Evolutionary conservation across 2,888 invertebrate species (phyloP).

Genomic region (Eristalis intricaria): DNA sequence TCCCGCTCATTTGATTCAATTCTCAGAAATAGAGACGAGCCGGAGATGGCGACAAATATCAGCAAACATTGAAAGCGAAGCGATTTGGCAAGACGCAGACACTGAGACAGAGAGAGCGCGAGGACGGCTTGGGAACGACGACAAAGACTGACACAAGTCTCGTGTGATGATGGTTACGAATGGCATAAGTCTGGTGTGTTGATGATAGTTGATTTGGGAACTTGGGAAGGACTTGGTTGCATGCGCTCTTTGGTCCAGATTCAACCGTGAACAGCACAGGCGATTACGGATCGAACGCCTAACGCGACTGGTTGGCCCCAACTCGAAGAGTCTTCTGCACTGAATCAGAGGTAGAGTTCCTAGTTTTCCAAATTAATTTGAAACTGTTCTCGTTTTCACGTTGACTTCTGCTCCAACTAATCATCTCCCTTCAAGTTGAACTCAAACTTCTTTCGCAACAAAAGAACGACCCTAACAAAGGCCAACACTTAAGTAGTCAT

Average conservation of each 20-base stretch:
- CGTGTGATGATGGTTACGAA: not conserved
- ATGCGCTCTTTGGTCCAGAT: no score
- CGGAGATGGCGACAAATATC: not conserved
- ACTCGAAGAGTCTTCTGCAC: no score
- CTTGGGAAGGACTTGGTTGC: not conserved
- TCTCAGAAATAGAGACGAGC: not conserved
- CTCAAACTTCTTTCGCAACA: not conserved
- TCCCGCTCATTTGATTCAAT: not conserved
- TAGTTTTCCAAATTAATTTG: not conserved
- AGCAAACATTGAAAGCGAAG: not conserved
- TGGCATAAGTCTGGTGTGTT: not conserved
- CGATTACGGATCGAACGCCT: no score
- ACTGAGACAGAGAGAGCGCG: not conserved
- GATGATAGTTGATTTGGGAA: not conserved
- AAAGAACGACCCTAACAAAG: constrained; percentile 45
- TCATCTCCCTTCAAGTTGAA: not conserved
- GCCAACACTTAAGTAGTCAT: constrained; percentile 44
- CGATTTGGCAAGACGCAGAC: no score
- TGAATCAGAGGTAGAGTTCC: no score
- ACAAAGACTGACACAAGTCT: not conserved
- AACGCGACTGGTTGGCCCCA: no score
- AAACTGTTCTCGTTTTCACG: no score
- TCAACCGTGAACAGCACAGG: no score
- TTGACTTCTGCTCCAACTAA: no score
- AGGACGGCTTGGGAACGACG: not conserved